Evolutionary conservation across 2,888 invertebrate genomes (phyloP), one percentile per base, ranked within the genome.

Genomic region (Morinoia aosen): DNA sequence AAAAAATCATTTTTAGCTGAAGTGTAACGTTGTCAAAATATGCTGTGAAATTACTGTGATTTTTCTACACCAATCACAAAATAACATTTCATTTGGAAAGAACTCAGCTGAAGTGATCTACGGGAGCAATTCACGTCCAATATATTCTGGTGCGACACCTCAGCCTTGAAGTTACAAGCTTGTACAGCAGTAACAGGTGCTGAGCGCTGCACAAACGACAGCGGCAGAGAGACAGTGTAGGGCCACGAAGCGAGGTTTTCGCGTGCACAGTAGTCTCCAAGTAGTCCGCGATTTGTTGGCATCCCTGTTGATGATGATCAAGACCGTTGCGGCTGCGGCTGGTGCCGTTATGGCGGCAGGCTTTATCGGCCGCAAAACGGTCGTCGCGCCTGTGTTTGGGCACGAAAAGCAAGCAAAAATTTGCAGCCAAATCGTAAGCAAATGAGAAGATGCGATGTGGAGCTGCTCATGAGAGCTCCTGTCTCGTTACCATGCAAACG

Each of bases 401-500:
- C 93, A 93, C 93, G 93, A 33, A 93, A 25, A 56, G 93, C 57
- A 93, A 93, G 48, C 93, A 93, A 93, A 93, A 93, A 93, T 93
- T 93, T 93, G 57, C 58, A 93, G 93, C 16, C 93, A 93, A 93
- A 93, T 93, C 93, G 93, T 48, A 57, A 93, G 93, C 93, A 93
- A 93, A 93, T 93, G 93, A 93, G 93, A 57, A 56, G 57, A 56
- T 56, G 57, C 93, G 56, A 48, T 33, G 56, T n/a, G 48, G 93
- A 48, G 93, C 93, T 48, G 93, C 93, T 57, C 93, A 93, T 57
- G 93, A 93, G 93, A 39, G 93, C 57, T 57, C 33, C 93, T 57
- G 56, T 93, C 57, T 93, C 93, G 93, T 93, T 93, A 93, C 93
- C 57, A 93, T 93, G 93, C 93, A 93, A 93, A 93, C 57, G 57